These are phyloP conservation scores for Ophraella communa DNA, from an alignment of 2,888 invertebrate genomes.

Conservation along the genomic window DNA sequence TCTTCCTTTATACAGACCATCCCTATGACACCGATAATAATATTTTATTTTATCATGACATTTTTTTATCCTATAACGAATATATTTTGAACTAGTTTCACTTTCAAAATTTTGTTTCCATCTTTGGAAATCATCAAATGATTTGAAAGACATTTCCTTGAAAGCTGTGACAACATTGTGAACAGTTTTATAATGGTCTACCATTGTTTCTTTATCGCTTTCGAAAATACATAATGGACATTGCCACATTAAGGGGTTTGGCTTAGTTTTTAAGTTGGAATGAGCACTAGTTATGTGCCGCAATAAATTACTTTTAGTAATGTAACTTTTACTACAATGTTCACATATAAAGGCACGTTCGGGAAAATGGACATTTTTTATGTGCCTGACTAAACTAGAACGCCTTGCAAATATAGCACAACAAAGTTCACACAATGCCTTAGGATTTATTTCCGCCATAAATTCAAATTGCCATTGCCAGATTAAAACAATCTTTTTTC, in stretches of 20 bases:
- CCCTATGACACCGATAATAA: conserved; percentile 11
- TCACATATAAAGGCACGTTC: conserved; percentile 5
- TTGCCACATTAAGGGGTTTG: not conserved
- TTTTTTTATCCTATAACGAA: not conserved
- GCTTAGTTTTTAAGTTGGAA: not conserved
- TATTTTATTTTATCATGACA: not conserved
- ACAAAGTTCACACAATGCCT: conserved; percentile 11
- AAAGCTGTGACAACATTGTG: not conserved
- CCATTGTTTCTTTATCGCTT: not conserved
- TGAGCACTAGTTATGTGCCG: conserved; percentile 6
- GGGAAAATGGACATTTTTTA: conserved; percentile 3
- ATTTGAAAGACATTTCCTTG: not conserved
- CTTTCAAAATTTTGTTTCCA: conserved; percentile 11
- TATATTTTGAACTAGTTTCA: not conserved
- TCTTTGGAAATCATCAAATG: not conserved
- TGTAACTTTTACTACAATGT: conserved; percentile 17
- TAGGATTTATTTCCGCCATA: conserved; percentile 9
- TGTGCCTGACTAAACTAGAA: conserved; percentile 1
- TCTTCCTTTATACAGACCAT: conserved; percentile 9
- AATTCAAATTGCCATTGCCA: too few relatives aligned
- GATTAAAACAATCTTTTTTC: too few relatives aligned
- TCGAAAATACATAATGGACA: conserved; percentile 4
- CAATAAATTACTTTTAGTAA: not conserved
- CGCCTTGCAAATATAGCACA: conserved; percentile 1
- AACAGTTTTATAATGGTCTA: not conserved